Evolutionary conservation across 2,113 vertebrate genomes (phyloP).

Genomic region (Pristiophorus japonicus): DNA sequence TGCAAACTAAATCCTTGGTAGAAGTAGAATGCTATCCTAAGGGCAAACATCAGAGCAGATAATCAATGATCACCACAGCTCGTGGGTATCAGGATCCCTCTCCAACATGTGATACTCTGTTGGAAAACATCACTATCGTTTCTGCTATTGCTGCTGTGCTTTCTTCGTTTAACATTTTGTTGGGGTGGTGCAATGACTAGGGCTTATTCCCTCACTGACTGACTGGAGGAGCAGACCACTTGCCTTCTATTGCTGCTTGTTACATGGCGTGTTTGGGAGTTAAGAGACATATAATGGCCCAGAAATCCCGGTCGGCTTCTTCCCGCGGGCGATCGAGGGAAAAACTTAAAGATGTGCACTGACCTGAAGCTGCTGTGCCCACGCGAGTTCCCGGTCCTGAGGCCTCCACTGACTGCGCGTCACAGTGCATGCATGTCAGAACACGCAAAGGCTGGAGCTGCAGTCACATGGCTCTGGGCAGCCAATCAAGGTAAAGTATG

Average conservation of each 20-base stretch:
- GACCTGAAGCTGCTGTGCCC: no score
- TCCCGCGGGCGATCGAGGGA: no score
- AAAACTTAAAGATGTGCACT: no score
- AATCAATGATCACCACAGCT: background rate
- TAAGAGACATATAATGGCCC: background rate
- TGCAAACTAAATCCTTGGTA: background rate
- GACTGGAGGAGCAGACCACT: background rate
- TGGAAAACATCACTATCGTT: background rate
- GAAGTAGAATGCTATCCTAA: background rate
- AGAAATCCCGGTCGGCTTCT: no score
- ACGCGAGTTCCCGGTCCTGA: no score
- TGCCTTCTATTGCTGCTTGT: background rate
- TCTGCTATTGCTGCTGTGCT: background rate
- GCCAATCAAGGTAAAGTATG: no score
- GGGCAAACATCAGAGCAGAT: background rate
- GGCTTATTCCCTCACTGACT: background rate
- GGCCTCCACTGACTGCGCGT: no score
- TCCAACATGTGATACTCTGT: background rate
- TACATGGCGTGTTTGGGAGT: background rate
- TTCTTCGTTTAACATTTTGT: background rate
- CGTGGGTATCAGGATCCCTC: background rate
- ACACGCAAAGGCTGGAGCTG: no score
- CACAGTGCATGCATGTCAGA: no score
- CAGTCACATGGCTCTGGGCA: no score
- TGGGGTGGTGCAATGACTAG: background rate